A percentile compares a stretch with the other conserved stretches of the same genome.
Evolutionary conservation across 2,113 vertebrate genomes (phyloP).

Genomic region (rabbit (Oryctolagus cuniculus)): DNA sequence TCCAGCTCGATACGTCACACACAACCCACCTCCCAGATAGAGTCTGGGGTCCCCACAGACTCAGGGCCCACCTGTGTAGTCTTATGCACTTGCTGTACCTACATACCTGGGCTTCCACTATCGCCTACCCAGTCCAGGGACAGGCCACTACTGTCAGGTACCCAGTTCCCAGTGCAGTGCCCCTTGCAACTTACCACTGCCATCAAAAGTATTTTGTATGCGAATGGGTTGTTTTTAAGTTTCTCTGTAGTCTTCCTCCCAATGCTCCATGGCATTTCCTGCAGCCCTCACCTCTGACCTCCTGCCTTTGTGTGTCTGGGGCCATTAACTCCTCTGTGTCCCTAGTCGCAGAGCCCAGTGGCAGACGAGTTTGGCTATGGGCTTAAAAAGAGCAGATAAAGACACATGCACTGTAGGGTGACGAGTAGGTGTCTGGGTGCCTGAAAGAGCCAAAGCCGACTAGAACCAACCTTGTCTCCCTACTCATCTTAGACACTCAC

Average conservation of each 20-base stretch:
- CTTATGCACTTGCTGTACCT: neutral
- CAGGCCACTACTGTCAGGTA: neutral
- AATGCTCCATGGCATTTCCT: neutral
- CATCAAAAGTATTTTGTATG: neutral
- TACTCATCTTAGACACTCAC: neutral
- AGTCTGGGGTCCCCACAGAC: neutral
- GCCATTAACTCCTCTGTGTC: neutral
- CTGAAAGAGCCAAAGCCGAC: neutral
- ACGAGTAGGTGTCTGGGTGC: neutral
- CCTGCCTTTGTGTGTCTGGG: neutral
- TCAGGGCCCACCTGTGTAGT: neutral
- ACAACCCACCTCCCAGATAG: neutral
- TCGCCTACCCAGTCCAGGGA: neutral
- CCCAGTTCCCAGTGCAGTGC: neutral
- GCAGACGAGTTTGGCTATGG: neutral
- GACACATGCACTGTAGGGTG: neutral
- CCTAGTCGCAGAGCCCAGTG: neutral
- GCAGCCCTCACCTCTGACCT: neutral
- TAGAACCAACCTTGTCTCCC: neutral
- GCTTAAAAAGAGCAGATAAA: neutral
- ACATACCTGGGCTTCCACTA: neutral
- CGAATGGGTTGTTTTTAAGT: neutral
- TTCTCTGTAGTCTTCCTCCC: neutral
- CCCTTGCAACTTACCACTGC: neutral
- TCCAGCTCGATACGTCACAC: neutral